Evolutionary conservation across 1,140 invertebrate genomes (phyloP), one percentile per base, ranked within the genome.

Genomic region (Papilio polyxenes): DNA sequence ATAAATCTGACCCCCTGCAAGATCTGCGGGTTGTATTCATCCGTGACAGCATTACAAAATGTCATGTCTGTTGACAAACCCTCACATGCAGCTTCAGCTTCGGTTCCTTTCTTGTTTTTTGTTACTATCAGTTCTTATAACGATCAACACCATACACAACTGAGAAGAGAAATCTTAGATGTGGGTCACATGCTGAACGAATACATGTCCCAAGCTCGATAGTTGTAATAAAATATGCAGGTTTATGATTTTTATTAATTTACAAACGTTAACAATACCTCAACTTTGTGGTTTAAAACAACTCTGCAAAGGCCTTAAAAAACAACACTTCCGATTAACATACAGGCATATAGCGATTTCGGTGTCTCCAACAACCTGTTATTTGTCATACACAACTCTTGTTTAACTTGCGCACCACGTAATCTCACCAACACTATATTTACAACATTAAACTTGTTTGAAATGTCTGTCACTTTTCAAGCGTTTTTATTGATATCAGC

Each of bases 151-250:
- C 86, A 84, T 86, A 82, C 85, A 88, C 86, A 85, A 91, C 87
- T 90, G 92, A 87, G 88, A 92, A 90, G 91, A 92, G 92, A 95
- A 95, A 95, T 94, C 94, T 94, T 92, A 94, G 92, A 95, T 95
- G 94, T 94, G 95, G 95, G 95, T 95, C 95, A 95, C 95, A 95
- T 95, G 95, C 95, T 95, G 95, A 95, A 94, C 94, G 88, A 90
- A 89, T 88, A 89, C 84, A 88, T 89, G 82, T 87, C 81, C 80
- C 82, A 83, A 87, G 87, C 85, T 89, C 82, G 83, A 82, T 84
- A 69, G 65, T 81, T 81, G 80, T 62, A 20, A 48, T 23, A 37
- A 48, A 44, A 65, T 53, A 59, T 78, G 53, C 76, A n/a, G 9
- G 3, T 62, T 44, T 17, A 37, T 4, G 5, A 17, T 40, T 56